Percentiles rank a stretch among this genome's conserved stretches.
Conservation (phyloP, 2,797 vertebrate species). For the Malurus leucopterus region DNA sequence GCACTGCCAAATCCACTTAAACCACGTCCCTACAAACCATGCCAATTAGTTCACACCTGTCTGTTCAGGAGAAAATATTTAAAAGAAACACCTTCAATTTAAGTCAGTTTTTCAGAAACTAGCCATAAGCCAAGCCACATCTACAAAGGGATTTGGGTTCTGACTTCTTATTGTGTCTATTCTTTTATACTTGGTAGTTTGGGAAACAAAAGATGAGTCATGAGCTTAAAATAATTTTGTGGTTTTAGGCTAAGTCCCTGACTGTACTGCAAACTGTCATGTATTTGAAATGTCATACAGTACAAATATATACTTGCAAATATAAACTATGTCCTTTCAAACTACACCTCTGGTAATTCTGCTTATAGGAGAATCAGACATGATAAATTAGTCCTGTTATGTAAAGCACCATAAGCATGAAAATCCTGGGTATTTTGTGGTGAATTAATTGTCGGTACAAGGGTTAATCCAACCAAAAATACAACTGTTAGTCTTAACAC, state of each 20-base stretch:
- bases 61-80: not conserved
- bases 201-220: not conserved
- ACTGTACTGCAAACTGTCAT: not conserved
- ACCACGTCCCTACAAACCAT: rapidly evolving
- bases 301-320: not conserved
- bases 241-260: not conserved
- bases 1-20: not conserved
- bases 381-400: not conserved
- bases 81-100: not conserved
- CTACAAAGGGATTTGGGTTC: not conserved
- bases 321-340: not conserved
- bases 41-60: not conserved
- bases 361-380: not conserved
- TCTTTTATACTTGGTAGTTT: not conserved
- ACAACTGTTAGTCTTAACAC: slow-evolving; percentile 47
- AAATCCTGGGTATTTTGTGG: not conserved
- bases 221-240: not conserved
- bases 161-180: not conserved
- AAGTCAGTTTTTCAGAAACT: not conserved
- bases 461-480: slow-evolving; percentile 45
- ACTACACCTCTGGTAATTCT: not conserved
- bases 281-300: not conserved
- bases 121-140: not conserved
- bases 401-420: not conserved
- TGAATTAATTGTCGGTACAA: slow-evolving; percentile 31